Evolutionary conservation across 2,113 vertebrate genomes (phyloP), one percentile per base, ranked within the genome.

Genomic region (Chunga burmeisteri): DNA sequence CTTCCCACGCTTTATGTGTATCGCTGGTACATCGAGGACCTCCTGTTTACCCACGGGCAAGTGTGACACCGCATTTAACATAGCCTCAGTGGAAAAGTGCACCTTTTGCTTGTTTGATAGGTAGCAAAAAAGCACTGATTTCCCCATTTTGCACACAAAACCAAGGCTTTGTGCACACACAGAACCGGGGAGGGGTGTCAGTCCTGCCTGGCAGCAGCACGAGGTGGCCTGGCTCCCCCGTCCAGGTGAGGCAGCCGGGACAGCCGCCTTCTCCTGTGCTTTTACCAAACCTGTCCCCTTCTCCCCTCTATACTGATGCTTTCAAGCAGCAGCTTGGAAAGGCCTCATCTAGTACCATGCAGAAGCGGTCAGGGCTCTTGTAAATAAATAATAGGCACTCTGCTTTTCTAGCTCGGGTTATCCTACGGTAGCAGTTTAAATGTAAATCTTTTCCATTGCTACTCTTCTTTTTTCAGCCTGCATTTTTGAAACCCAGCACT

Each of bases 241-340:
- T 44, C 26, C 56, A 16, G 2, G 3, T 1, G 1, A 21, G 17
- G 2, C 66, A 74, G 7, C 7, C 4, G 8, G 52, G 36, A 71
- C 26, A 58, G 30, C 6, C 22, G 1, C 6, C 44, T 73, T 27
- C 17, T 56, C n/a, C n/a, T 21, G 2, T 1, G 5, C 12, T 75
- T 73, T 32, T 15, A 59, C 65, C 73, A 71, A 67, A 84, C 4
- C 3, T 38, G 27, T 49, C 23, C 49, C 25, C 23, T 46, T 62
- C 26, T 56, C 3, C 15, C 16, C 11, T 3, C 18, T 8, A 2
- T 8, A 19, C 10, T 0, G 2, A 70, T 14, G 38, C 7, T 81
- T 62, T 62, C 1, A 5, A 65, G 46, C 16, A 75, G 18, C 78
- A 72, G 32, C 22, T 67, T 16, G 23, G 70, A 81, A 29, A n/a